Base-by-base conservation (phyloP, 2,797 vertebrate genomes). In the Platalea minor region DNA sequence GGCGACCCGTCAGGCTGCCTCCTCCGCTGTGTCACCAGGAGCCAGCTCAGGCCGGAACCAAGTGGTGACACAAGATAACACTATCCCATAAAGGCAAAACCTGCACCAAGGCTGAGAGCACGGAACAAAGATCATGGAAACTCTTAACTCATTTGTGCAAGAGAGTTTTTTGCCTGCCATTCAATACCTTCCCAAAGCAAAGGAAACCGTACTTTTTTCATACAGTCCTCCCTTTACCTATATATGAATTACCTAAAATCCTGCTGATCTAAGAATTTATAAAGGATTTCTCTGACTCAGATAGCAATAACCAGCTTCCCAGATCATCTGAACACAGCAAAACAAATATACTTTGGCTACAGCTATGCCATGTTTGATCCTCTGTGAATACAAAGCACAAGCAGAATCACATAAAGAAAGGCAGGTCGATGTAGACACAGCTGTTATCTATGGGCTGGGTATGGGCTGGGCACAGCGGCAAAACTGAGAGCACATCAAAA, bases 41-140 rank as follows among this genome's bases (percentile, higher is more conserved):
- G 54, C 83, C 79, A 80, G 63, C 69, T 50, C 85, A n/a, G 89
- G 37, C 93, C 21, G 26, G 95, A 97, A 94, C 46, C 0, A 0
- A 73, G 60, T 20, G 67, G 91, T 91, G 93, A 78, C 95, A 75
- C 3, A 1, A 96, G 97, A 97, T 97, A 97, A 95, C 61, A 3
- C 45, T 37, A 50, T 65, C 83, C 91, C 6, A 3, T 35, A 61
- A 35, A 53, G 79, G 67, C 60, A 3, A 72, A 88, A 73, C 51
- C 75, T 77, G 50, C 37, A 23, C 31, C 23, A 9, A 18, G 23
- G 23, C 78, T 69, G 82, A 70, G 13, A 72, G 37, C 80, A 46
- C 0, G 2, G 72, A 95, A 91, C 83, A 96, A 74, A 78, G 45
- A 11, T 4, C 20, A 3, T 61, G 95, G 97, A 96, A 97, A 97